These are phyloP conservation scores for Phyto melanocephala DNA, from an alignment of 2,888 invertebrate species.

Conservation along the genomic window DNA sequence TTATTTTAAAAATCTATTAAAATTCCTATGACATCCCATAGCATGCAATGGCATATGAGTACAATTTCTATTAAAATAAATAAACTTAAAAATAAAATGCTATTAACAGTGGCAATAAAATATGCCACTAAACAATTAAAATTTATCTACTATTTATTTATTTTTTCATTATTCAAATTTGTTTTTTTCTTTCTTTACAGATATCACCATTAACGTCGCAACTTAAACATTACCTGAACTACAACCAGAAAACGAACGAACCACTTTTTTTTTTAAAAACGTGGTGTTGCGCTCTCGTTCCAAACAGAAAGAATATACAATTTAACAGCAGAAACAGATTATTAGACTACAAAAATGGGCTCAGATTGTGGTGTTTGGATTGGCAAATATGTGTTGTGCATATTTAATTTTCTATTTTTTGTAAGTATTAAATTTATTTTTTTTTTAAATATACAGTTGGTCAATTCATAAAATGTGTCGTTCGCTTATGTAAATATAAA, in stretches of 20 bases:
- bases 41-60: neutral
- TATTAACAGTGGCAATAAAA: constrained; percentile 5
- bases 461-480: too few relatives aligned
- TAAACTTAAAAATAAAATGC: neutral
- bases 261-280: neutral
- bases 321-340: constrained; percentile 2
- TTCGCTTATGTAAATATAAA: too few relatives aligned
- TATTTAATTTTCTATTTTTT: constrained; percentile 86
- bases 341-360: constrained; percentile 75
- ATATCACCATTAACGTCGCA: constrained; percentile 51
- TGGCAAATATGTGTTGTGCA: constrained; percentile 85
- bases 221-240: constrained; percentile 51
- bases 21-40: constrained; percentile 39
- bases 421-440: constrained; percentile 80
- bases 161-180: constrained; percentile 12
- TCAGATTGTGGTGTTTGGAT: constrained; percentile 83
- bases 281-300: constrained; percentile 4
- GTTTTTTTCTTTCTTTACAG: constrained; percentile 49
- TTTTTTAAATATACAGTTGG: too few relatives aligned
- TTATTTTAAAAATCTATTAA: constrained; percentile 41
- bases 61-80: constrained; percentile 45
- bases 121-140: constrained; percentile 39
- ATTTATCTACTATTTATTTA: constrained; percentile 37
- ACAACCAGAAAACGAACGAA: constrained; percentile 27
- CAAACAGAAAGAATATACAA: neutral